These are phyloP conservation scores for Rhagologus leucostigma DNA, from an alignment of 2,113 vertebrate species.

Conservation along the genomic window DNA sequence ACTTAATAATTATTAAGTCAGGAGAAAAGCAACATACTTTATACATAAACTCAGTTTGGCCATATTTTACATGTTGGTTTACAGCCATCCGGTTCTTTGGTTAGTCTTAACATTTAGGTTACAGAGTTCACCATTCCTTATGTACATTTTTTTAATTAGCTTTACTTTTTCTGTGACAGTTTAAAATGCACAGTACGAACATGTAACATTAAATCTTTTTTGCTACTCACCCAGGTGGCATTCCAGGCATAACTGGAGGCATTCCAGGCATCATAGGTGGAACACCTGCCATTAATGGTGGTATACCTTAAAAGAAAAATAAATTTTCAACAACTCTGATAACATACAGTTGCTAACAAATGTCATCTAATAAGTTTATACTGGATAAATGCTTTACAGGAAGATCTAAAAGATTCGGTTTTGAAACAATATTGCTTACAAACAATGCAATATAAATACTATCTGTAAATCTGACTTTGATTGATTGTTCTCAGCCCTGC, in stretches of 20 bases:
- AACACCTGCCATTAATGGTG: conserved; percentile 91
- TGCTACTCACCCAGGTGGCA: conserved; percentile 87
- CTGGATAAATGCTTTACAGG: background rate
- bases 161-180: background rate
- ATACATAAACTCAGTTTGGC: background rate
- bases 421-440: background rate
- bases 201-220: background rate
- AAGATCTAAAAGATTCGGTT: accelerated
- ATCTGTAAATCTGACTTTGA: background rate
- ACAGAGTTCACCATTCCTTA: background rate
- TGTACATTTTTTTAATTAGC: background rate
- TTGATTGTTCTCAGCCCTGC: background rate
- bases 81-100: conserved; percentile 5
- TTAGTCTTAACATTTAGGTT: background rate
- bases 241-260: conserved; percentile 87
- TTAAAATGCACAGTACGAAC: background rate
- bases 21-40: background rate
- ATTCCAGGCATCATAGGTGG: conserved; percentile 91
- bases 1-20: background rate
- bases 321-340: background rate
- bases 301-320: conserved; percentile 81
- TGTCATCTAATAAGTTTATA: background rate
- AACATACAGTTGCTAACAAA: background rate
- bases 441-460: background rate
- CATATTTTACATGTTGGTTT: conserved; percentile 23